A percentile compares a stretch with the other conserved stretches of the same genome.
Evolutionary conservation across 2,797 vertebrate genomes (phyloP).

Genomic region (Delichon dasypus): DNA sequence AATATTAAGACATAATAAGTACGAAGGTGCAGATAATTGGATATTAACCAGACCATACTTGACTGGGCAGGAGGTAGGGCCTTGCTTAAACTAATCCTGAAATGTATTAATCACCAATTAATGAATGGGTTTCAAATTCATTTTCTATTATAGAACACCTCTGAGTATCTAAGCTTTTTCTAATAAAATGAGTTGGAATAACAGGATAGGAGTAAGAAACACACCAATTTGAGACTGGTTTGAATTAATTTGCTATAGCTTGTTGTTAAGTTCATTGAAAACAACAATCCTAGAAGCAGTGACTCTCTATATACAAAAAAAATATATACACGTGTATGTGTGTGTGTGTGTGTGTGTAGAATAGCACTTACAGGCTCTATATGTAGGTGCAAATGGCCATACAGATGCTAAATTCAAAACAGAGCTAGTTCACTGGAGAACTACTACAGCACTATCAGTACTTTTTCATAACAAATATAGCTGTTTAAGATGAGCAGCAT

Average conservation of each 20-base stretch:
- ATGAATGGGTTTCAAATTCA: constrained; percentile 84
- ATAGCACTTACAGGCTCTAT: not conserved
- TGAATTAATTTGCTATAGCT: constrained; percentile 60
- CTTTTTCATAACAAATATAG: not conserved
- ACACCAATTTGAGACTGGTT: constrained; percentile 34
- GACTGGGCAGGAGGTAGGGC: constrained; percentile 93
- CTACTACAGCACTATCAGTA: not conserved
- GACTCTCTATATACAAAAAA: not conserved
- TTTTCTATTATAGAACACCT: constrained; percentile 81
- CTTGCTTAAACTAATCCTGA: constrained; percentile 95
- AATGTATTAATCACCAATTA: constrained; percentile 98
- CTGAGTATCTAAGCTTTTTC: constrained; percentile 77
- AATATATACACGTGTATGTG: accelerated
- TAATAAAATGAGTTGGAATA: constrained; percentile 82
- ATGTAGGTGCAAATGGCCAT: constrained; percentile 13
- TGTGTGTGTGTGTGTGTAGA: not conserved
- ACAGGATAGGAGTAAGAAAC: constrained; percentile 70
- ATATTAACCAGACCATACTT: constrained; percentile 88
- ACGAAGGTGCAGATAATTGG: constrained; percentile 92
- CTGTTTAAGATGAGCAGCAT: not conserved
- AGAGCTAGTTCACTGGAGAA: constrained; percentile 25
- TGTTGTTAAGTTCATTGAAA: constrained; percentile 59
- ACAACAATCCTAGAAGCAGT: constrained; percentile 11
- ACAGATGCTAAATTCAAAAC: not conserved
- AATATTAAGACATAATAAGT: constrained; percentile 92